Evolutionary conservation across 2,888 invertebrate species (phyloP), one percentile per base, ranked within the genome.

Genomic region (Troides helena): DNA sequence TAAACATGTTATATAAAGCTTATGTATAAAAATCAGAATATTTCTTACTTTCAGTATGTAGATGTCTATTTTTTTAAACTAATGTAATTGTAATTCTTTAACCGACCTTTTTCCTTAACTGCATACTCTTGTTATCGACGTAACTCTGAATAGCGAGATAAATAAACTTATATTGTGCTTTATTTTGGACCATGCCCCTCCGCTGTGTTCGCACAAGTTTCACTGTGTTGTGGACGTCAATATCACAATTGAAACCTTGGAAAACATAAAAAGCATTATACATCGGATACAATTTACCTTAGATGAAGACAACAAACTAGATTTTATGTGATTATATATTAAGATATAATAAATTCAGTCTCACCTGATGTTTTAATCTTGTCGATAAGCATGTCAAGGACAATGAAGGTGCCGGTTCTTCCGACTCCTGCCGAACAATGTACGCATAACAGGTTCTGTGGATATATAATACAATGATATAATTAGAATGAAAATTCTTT

Each of bases 181-280:
- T 98, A 68, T 99, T 99, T 93, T 99, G 99, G 70, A 99, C 99
- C 97, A 99, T 97, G 72, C 99, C 99, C 67, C 97, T 96, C 69
- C 99, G 94, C 91, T 99, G 99, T 2, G 97, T 96, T 60, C 99
- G 94, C 70, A 98, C 97, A 94, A 97, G 95, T 89, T 97, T 98
- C 78, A 99, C 98, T 72, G 98, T 98, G 79, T 97, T 95, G 88
- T 97, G 97, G 77, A 99, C 98, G 87, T 99, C 99, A 80, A 99
- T 98, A 87, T 98, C 98, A 87, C 98, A 98, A 86, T 98, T 97
- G 74, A 98, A 93, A 69, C 99, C 91, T 90, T 43, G 50, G 21
- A 14, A 36, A 36, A 65, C 36, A 23, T 7, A 65, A 64, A 39
- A 7, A 39, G 1, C 39, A 39, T 10, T 39, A 6, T 39, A 39